Evolutionary conservation across 2,888 invertebrate species (phyloP).

Genomic region (Lissonota sp.): DNA sequence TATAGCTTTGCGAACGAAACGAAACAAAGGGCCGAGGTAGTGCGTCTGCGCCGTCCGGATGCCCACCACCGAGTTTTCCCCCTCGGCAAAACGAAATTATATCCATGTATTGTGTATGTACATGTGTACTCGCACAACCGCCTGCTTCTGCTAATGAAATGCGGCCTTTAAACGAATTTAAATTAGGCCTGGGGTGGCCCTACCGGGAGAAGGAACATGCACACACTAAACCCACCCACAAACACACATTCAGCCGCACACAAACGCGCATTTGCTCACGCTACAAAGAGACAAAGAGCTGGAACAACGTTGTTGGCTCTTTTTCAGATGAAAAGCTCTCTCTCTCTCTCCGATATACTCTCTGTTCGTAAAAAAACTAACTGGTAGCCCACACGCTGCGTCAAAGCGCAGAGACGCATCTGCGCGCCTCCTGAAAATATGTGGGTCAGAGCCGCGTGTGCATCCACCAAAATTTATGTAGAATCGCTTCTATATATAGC

Average conservation of each 20-base stretch:
- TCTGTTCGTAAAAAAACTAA: too few relatives aligned
- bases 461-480: constrained; percentile 53
- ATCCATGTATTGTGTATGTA: constrained; percentile 21
- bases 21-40: constrained; percentile 66
- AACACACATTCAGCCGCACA: not conserved
- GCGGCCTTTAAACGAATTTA: constrained; percentile 76
- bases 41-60: constrained; percentile 58
- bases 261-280: constrained; percentile 3
- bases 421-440: constrained; percentile 68
- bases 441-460: constrained; percentile 70
- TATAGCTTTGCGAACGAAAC: constrained; percentile 39
- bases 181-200: constrained; percentile 70
- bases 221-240: constrained; percentile 17
- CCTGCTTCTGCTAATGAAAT: constrained; percentile 70
- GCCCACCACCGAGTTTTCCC: constrained; percentile 36
- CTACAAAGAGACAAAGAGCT: constrained; percentile 19
- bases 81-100: constrained; percentile 55
- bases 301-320: constrained; percentile 45
- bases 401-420: constrained; percentile 67
- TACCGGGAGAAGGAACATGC: constrained; percentile 35
- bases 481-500: constrained; percentile 39
- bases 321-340: constrained; percentile 45
- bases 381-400: constrained; percentile 36
- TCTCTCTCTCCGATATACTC: too few relatives aligned
- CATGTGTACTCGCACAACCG: constrained; percentile 12